Evolutionary conservation across 2,888 invertebrate species (phyloP).

Genomic region (Odontocolon sp.): DNA sequence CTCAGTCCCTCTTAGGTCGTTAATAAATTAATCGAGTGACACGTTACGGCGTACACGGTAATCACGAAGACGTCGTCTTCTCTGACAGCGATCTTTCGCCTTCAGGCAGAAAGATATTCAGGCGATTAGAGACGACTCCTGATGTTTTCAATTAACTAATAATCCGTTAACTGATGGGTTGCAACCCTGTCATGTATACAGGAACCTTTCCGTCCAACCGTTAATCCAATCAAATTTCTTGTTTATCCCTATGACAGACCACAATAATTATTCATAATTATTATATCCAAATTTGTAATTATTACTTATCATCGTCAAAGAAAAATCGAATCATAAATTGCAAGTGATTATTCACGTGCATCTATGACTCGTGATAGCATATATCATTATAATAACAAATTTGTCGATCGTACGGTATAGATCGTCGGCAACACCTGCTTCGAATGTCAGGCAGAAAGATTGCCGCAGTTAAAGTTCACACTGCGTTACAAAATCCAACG

Average conservation of each 20-base stretch:
- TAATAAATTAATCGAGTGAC: slow-evolving; percentile 61
- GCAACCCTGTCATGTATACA: neutral
- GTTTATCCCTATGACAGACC: neutral
- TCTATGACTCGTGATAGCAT: neutral
- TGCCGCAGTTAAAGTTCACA: slow-evolving; percentile 7
- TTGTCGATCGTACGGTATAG: slow-evolving; percentile 31
- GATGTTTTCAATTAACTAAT: slow-evolving; percentile 60
- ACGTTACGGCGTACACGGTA: slow-evolving; percentile 57
- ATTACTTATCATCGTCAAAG: neutral
- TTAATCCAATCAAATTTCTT: slow-evolving; percentile 44
- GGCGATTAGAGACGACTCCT: slow-evolving; percentile 48
- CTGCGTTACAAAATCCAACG: slow-evolving; percentile 47
- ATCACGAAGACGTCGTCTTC: slow-evolving; percentile 46
- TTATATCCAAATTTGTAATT: neutral
- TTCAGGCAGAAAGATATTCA: slow-evolving; percentile 42
- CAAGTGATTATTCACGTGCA: slow-evolving; percentile 19
- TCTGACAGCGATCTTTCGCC: slow-evolving; percentile 39
- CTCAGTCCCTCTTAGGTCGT: slow-evolving; percentile 17
- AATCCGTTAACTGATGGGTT: slow-evolving; percentile 51
- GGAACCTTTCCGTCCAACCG: slow-evolving; percentile 25
- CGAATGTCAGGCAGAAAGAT: slow-evolving; percentile 34
- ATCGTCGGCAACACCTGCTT: slow-evolving; percentile 39
- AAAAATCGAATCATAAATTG: neutral
- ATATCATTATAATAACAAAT: slow-evolving; percentile 50
- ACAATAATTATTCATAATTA: slow-evolving; percentile 11